Conservation (phyloP, 2,888 invertebrate species). For the Polydesmus complanatus region DNA sequence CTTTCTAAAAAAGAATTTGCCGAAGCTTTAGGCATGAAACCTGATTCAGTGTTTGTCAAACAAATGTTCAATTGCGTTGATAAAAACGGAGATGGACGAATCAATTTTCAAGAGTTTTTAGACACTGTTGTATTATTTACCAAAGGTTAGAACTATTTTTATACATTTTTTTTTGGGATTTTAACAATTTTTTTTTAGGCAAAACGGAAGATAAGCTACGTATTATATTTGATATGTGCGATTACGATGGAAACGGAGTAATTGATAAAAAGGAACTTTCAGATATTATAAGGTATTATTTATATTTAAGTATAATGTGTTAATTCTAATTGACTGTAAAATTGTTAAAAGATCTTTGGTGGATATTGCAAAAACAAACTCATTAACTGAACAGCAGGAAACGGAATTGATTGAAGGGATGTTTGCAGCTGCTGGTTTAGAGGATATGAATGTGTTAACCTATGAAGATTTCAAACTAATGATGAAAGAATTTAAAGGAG, state of each 20-base stretch:
- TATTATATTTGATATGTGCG: slow-evolving; percentile 95
- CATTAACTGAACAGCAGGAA: slow-evolving; percentile 66
- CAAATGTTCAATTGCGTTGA: slow-evolving; percentile 97
- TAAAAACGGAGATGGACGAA: slow-evolving; percentile 81
- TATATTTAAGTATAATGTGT: neutral
- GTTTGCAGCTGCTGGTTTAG: slow-evolving; percentile 82
- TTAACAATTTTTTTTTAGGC: slow-evolving; percentile 17
- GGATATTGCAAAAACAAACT: slow-evolving; percentile 78
- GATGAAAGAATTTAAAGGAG: slow-evolving; percentile 94
- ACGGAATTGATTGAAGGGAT: slow-evolving; percentile 86
- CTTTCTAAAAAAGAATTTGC: slow-evolving; percentile 85
- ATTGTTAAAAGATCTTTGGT: slow-evolving; percentile 48
- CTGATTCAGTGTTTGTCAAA: slow-evolving; percentile 85
- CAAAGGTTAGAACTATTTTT: slow-evolving; percentile 41
- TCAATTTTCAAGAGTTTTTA: slow-evolving; percentile 81
- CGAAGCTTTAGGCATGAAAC: slow-evolving; percentile 85
- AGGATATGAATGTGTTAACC: slow-evolving; percentile 76
- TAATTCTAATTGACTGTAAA: neutral
- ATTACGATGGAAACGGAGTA: slow-evolving; percentile 82
- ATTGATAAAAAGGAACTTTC: slow-evolving; percentile 86
- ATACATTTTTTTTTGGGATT: neutral
- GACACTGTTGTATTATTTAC: slow-evolving; percentile 87
- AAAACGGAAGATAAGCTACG: slow-evolving; percentile 84
- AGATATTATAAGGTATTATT: slow-evolving; percentile 59
- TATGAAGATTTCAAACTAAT: slow-evolving; percentile 84